These are phyloP conservation scores for Drosophila siamana DNA, from an alignment of 2,888 invertebrate genomes.

Conservation along the genomic window DNA sequence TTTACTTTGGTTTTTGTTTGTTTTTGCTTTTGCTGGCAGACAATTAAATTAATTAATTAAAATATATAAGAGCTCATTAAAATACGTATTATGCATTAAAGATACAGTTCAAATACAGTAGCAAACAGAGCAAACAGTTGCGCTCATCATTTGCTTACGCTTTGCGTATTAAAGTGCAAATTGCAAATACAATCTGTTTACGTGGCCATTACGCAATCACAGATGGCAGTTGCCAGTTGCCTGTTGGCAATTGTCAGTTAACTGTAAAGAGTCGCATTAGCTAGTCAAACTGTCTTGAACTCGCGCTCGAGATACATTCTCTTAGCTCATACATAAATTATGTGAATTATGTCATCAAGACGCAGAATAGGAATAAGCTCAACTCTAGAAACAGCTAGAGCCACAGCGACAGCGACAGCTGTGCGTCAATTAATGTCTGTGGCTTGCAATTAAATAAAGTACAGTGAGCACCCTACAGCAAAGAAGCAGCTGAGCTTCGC, in stretches of 20 bases:
- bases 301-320: constrained; percentile 20
- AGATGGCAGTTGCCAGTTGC: constrained; percentile 6
- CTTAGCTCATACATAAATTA: constrained; percentile 19
- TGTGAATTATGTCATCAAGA: constrained; percentile 51
- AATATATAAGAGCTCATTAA: constrained; percentile 69
- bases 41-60: constrained; percentile 69
- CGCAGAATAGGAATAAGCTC: constrained; percentile 7
- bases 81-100: constrained; percentile 31
- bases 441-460: constrained; percentile 16
- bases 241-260: neutral
- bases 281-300: constrained; percentile 13
- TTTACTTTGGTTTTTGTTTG: neutral
- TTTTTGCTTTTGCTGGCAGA: constrained; percentile 19
- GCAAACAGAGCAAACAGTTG: constrained; percentile 31
- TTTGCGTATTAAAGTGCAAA: constrained; percentile 26
- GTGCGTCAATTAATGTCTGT: constrained; percentile 8
- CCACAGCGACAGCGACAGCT: neutral
- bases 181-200: constrained; percentile 16
- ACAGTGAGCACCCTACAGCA: neutral
- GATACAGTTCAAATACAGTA: constrained; percentile 20
- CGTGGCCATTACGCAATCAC: constrained; percentile 41
- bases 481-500: neutral
- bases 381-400: neutral
- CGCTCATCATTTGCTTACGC: constrained; percentile 37
- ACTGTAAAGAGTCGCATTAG: constrained; percentile 17